Percentiles rank a stretch among this genome's conserved stretches.
These are phyloP conservation scores for Sicus ferrugineus DNA, from an alignment of 2,888 invertebrate genomes.

Conservation along the genomic window DNA sequence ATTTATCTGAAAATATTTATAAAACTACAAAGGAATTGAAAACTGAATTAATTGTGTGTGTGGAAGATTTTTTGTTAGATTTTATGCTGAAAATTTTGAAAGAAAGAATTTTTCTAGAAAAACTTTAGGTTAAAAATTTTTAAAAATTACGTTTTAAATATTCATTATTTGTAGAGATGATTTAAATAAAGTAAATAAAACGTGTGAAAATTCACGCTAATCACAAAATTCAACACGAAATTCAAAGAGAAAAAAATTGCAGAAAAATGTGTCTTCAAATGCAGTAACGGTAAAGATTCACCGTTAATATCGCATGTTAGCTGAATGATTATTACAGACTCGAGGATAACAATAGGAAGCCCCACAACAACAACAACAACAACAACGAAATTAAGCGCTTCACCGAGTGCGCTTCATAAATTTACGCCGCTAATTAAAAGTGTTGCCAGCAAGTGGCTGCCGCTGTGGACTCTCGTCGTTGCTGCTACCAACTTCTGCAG, in stretches of 20 bases:
- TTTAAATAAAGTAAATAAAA: background rate
- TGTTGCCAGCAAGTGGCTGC: background rate
- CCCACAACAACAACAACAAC: slow-evolving; percentile 29
- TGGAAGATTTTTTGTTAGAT: too few relatives aligned
- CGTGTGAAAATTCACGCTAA: background rate
- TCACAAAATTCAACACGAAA: background rate
- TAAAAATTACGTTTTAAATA: background rate
- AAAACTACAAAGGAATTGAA: too few relatives aligned
- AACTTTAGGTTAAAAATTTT: background rate
- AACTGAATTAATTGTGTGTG: too few relatives aligned
- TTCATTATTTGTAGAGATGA: too few relatives aligned
- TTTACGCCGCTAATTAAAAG: slow-evolving; percentile 5
- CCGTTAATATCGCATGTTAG: background rate
- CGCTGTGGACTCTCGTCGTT: too few relatives aligned
- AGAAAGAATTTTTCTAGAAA: background rate
- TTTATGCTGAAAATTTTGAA: too few relatives aligned
- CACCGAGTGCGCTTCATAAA: slow-evolving; percentile 28
- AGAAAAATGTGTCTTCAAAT: too few relatives aligned
- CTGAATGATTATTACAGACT: background rate
- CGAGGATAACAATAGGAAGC: slow-evolving; percentile 36
- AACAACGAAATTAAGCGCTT: slow-evolving; percentile 31
- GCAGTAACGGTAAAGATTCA: too few relatives aligned
- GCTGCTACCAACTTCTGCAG: too few relatives aligned
- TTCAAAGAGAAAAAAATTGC: background rate
- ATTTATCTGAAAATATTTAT: too few relatives aligned